phyloP scores from a whole-genome alignment of 2,888 invertebrate species.

The Nomada goodeniana region DNA sequence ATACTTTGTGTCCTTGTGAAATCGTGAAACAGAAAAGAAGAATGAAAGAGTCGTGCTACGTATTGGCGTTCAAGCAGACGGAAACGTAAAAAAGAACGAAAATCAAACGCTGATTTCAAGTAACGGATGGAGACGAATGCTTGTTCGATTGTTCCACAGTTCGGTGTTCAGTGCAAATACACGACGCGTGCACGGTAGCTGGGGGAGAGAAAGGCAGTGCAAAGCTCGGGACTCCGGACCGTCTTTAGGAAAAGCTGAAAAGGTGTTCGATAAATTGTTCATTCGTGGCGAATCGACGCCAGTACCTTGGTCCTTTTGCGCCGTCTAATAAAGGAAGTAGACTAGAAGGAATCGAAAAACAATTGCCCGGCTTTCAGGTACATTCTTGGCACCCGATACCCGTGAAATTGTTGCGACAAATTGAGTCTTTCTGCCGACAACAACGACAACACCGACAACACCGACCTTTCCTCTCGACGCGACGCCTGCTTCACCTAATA shows the following conservation, averaged over 20 bases:
- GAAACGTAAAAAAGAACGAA: neutral
- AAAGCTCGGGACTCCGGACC: neutral
- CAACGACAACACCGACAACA: conserved; percentile 17
- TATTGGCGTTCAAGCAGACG: conserved; percentile 2
- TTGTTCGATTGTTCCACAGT: neutral
- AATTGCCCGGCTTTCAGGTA: conserved; percentile 58
- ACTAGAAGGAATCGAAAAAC: conserved; percentile 59
- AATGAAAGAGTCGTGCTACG: neutral
- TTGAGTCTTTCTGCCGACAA: conserved; percentile 63
- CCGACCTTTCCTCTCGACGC: conserved; percentile 16
- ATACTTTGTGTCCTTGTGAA: neutral
- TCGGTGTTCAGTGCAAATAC: conserved; percentile 8
- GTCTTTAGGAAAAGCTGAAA: conserved; percentile 25
- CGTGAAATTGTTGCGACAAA: conserved; percentile 72
- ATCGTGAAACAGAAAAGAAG: neutral
- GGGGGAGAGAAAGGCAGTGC: neutral
- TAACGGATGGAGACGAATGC: neutral
- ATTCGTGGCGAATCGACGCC: conserved; percentile 50
- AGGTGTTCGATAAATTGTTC: conserved; percentile 57
- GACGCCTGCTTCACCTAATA: neutral
- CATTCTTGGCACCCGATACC: conserved; percentile 70
- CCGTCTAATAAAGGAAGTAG: conserved; percentile 59
- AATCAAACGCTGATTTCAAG: conserved; percentile 1
- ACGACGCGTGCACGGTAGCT: neutral
- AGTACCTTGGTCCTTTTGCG: conserved; percentile 11